phyloP scores from a whole-genome alignment of 2,888 invertebrate species.

The Phortica magna region DNA sequence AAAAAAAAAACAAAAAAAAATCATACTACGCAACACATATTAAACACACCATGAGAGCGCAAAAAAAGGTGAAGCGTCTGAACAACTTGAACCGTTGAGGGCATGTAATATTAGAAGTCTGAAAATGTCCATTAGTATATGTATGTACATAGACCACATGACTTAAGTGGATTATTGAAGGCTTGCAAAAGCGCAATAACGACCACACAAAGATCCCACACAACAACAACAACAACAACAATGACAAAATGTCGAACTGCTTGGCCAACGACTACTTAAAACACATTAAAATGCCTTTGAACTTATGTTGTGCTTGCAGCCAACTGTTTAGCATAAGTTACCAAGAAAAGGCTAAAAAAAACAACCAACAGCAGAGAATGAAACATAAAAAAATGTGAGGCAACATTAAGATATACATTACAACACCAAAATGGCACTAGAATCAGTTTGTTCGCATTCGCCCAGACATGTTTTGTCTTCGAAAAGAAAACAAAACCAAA shows the following conservation, averaged over 20 bases:
- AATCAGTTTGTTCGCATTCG: not conserved
- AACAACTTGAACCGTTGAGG: no score
- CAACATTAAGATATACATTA: constrained; percentile 15
- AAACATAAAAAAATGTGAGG: constrained; percentile 5
- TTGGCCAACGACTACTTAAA: constrained; percentile 17
- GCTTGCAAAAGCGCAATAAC: not conserved
- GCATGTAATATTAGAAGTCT: not conserved
- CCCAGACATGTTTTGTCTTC: not conserved
- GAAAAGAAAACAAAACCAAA: not conserved
- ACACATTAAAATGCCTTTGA: constrained; percentile 25
- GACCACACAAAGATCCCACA: constrained; percentile 15
- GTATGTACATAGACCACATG: not conserved
- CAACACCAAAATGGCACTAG: constrained; percentile 9
- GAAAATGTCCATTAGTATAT: not conserved
- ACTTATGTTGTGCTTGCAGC: constrained; percentile 5
- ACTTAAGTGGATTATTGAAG: constrained; percentile 20
- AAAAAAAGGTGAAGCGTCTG: no score
- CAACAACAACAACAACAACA: not conserved
- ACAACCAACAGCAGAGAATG: not conserved
- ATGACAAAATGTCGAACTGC: not conserved
- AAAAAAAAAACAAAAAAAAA: no score
- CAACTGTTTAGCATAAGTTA: constrained; percentile 11
- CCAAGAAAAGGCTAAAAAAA: constrained; percentile 2
- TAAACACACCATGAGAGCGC: no score
- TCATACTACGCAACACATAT: no score